Percentiles rank a stretch among this genome's conserved stretches.
phyloP scores from a whole-genome alignment of 1,140 invertebrate species.

The Saxidomus purpurata region DNA sequence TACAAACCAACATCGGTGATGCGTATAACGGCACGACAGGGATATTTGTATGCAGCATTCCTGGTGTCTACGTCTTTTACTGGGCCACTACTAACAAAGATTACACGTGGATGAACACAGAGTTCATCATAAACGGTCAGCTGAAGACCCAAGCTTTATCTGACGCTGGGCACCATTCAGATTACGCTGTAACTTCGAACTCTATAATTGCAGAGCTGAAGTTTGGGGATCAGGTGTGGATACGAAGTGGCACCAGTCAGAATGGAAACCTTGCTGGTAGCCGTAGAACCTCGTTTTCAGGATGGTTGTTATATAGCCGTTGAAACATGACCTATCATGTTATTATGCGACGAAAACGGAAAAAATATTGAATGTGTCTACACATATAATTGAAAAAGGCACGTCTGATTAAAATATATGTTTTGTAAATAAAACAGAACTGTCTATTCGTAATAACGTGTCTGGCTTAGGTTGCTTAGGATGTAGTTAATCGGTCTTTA shows the following conservation, averaged over 20 bases:
- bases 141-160: background rate
- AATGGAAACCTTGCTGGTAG: background rate
- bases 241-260: background rate
- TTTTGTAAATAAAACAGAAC: no score
- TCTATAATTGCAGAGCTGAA: background rate
- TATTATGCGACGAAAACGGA: no score
- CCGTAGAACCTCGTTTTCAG: background rate
- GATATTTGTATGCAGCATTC: background rate
- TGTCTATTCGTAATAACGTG: no score
- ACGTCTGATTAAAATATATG: no score
- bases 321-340: no score
- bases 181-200: background rate
- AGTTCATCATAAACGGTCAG: background rate
- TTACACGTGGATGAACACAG: background rate
- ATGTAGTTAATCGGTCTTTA: no score
- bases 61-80: conserved; percentile 18
- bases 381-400: no score
- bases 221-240: background rate
- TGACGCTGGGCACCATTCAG: background rate
- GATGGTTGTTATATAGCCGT: background rate
- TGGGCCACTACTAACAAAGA: background rate
- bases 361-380: no score
- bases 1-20: conserved; percentile 16
- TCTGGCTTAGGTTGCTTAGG: no score
- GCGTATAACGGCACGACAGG: background rate